Conservation (phyloP, 1,140 invertebrate genomes). For the Zaprionus ghesquierei region DNA sequence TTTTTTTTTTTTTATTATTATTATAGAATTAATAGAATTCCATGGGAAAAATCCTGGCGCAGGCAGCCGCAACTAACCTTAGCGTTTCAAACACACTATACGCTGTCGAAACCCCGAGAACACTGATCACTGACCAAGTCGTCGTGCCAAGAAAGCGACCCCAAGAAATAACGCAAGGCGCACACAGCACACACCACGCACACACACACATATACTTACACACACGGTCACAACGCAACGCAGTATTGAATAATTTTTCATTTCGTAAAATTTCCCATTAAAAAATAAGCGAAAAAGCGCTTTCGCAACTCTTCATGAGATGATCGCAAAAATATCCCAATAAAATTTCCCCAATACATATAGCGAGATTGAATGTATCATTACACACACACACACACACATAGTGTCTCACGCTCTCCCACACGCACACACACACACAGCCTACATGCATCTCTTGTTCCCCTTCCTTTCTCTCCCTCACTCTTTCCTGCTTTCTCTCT, state of each 20-base stretch:
- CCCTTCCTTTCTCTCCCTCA: conserved; percentile 8
- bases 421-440: not conserved
- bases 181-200: conserved; percentile 37
- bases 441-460: not conserved
- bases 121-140: conserved; percentile 81
- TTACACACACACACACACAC: not conserved
- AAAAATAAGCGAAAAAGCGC: conserved; percentile 66
- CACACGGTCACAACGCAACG: conserved; percentile 37
- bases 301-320: conserved; percentile 64
- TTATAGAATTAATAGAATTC: not conserved
- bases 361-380: not conserved
- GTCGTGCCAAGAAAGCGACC: conserved; percentile 71
- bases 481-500: not conserved
- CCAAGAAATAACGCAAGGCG: conserved; percentile 58
- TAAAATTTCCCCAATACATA: conserved; percentile 55
- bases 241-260: conserved; percentile 71
- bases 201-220: conserved; percentile 24
- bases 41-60: conserved; percentile 59
- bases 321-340: conserved; percentile 9
- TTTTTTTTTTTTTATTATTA: not conserved
- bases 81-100: conserved; percentile 83
- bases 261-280: conserved; percentile 73
- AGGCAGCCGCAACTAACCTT: conserved; percentile 79
- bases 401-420: not conserved
- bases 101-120: conserved; percentile 83